Percentiles rank a stretch among this genome's conserved stretches.
These are phyloP conservation scores for Syritta pipiens DNA, from an alignment of 2,888 invertebrate genomes.

Conservation along the genomic window DNA sequence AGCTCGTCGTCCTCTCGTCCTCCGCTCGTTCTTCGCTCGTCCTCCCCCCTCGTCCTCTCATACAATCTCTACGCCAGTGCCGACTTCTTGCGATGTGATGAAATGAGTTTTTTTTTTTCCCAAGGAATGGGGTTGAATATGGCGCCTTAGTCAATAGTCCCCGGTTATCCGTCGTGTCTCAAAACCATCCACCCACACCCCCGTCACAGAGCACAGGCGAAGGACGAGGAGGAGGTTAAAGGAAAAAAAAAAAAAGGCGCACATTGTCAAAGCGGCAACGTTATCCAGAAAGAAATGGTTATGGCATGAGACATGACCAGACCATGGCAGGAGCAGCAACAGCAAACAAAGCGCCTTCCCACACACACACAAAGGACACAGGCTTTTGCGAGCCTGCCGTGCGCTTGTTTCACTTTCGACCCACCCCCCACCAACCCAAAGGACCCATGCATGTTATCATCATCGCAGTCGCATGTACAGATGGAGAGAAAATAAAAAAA, in stretches of 20 bases:
- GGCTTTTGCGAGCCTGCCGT: too few relatives aligned
- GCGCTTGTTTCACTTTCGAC: too few relatives aligned
- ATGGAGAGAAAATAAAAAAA: too few relatives aligned
- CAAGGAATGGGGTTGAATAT: constrained; percentile 63
- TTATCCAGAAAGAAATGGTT: constrained; percentile 61
- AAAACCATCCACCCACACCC: constrained; percentile 13
- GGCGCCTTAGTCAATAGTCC: constrained; percentile 65
- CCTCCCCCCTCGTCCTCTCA: too few relatives aligned
- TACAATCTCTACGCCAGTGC: constrained; percentile 58
- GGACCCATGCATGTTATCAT: constrained; percentile 53
- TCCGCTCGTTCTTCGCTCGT: too few relatives aligned
- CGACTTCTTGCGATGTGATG: constrained; percentile 59
- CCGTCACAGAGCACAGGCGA: constrained; percentile 24
- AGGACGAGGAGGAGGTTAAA: too few relatives aligned
- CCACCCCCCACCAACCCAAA: background rate
- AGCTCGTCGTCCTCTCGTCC: too few relatives aligned
- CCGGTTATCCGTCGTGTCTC: constrained; percentile 51
- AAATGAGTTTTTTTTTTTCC: constrained; percentile 65
- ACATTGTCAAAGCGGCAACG: constrained; percentile 65
- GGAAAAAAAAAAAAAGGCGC: constrained; percentile 41
- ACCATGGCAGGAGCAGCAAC: constrained; percentile 47
- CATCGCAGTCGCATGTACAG: constrained; percentile 15
- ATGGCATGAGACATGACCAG: constrained; percentile 67
- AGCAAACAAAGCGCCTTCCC: too few relatives aligned
- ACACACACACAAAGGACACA: too few relatives aligned